Evolutionary conservation across 2,888 invertebrate genomes (phyloP), one percentile per base, ranked within the genome.

Genomic region (Tipula lateralis): DNA sequence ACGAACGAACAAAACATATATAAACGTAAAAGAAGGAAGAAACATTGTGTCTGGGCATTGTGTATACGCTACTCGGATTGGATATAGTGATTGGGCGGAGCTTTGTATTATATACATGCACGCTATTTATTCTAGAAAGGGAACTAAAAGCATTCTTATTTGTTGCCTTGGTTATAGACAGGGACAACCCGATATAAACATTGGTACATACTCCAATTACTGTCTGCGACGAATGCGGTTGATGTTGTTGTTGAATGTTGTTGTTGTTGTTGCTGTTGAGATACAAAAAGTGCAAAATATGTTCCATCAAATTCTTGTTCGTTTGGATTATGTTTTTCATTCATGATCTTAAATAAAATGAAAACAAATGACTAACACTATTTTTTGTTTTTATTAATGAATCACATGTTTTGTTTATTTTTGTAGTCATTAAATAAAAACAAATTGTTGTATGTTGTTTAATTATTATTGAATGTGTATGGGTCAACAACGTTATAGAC

Each of bases 301-400:
- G 29, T 82, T 82, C 32, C 32, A 82, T 30, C 82, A 82, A 32
- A n/a, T 82, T 82, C 7, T 16, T 82, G 82, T 82, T 29, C n/a
- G n/a, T 82, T 82, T 30, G 82, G 66, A 66, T 82, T 82, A 30
- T 82, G 29, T 82, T 82, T 29, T 82, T 82, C 82, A 82, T 82
- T 82, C 82, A 82, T 82, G 82, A 32, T 82, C 82, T 30, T 82
- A 82, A 82, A 29, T 12, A 13, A 80, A 82, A 82, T 30, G 16
- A 82, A 82, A 30, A 82, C 30, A 82, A 82, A 82, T 82, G 16
- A 29, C 82, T 32, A 82, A 82, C 82, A 82, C 82, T 82, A 82
- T 82, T 9, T 66, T 66, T 66, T 44, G n/a, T n/a, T 44, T 81
- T 81, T 82, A 82, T 82, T 82, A 82, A 82, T 82, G 82, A 82